Evolutionary conservation across 2,797 vertebrate genomes (phyloP), one percentile per base, ranked within the genome.

Genomic region (Pelobates cultripes): DNA sequence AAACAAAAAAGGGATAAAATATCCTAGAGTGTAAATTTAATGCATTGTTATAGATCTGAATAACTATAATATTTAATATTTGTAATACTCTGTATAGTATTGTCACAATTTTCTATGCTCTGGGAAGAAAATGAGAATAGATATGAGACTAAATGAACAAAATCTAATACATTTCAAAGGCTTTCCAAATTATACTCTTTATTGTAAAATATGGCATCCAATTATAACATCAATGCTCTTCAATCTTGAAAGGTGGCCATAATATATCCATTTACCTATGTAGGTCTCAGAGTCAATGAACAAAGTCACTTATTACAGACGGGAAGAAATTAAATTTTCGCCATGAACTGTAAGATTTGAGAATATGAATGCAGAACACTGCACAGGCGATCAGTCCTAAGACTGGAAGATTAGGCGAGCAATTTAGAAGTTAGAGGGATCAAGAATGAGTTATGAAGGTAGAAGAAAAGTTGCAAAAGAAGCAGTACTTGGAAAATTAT

Each of bases 111-210:
- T 77, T 45, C 60, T 28, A 70, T 43, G 40, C 53, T 75, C 53
- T 66, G 45, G n/a, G 68, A 73, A 67, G n/a, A 57, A 67, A 66
- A 43, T 66, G 7, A 81, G n/a, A 47, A 71, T 71, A 28, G 70
- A 10, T 51, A 9, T 63, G 8, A 81, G 43, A 75, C 10, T 10
- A 8, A 70, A 75, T 15, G 28, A 51, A 14, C 43, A 51, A 14
- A 71, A 76, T 13, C 42, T 60, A 61, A 74, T 80, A 57, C n/a
- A 75, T 17, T 70, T 41, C 51, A 69, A 14, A 55, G 40, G 8
- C 66, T n/a, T 51, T 57, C 42, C 17, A 79, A 70, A 81, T 70
- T 43, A 81, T 47, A 70, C 17, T 63, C 64, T 60, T 80, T 10
- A 61, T 51, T 71, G 70, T 44, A 9, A 55, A 57, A 68, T 41